Evolutionary conservation across 2,113 vertebrate genomes (phyloP).

Genomic region (Halichoeres trimaculatus): DNA sequence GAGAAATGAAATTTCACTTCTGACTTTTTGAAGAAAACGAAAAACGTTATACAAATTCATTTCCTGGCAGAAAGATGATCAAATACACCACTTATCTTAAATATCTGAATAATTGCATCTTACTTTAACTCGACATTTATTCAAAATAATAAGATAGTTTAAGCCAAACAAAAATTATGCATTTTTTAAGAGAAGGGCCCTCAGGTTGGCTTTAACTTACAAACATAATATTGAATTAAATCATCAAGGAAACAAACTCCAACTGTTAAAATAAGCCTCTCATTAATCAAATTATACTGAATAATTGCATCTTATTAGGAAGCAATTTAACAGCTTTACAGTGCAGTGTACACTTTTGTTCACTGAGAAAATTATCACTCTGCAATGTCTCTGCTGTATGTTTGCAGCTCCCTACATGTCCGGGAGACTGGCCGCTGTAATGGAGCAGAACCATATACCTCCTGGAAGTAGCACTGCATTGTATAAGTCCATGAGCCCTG

Average conservation of each 20-base stretch:
- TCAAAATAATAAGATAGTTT: background rate
- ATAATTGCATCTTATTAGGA: slow-evolving; percentile 45
- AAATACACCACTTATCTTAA: background rate
- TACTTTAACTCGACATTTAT: background rate
- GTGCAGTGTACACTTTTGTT: background rate
- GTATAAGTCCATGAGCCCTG: slow-evolving; percentile 29
- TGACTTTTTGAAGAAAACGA: no score
- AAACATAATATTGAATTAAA: background rate
- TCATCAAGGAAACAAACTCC: slow-evolving; percentile 24
- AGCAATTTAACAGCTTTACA: slow-evolving; percentile 45
- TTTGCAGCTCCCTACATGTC: slow-evolving; percentile 27
- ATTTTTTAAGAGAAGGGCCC: background rate
- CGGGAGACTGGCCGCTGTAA: slow-evolving; percentile 23
- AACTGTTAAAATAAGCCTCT: slow-evolving; percentile 4
- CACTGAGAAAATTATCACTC: slow-evolving; percentile 37
- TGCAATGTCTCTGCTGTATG: slow-evolving; percentile 4
- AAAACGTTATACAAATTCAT: no score
- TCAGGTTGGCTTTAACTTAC: background rate
- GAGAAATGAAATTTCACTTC: background rate
- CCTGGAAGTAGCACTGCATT: slow-evolving; percentile 60
- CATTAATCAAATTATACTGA: slow-evolving; percentile 33
- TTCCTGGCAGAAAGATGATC: no score
- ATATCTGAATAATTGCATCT: background rate
- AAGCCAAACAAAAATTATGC: background rate
- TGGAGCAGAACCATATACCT: slow-evolving; percentile 46